Percentiles rank a stretch among this genome's conserved stretches.
Evolutionary conservation across 30 jellyfish, hydroid and myxozoan species (phyloP).

Genomic region (Mastigias papua): DNA sequence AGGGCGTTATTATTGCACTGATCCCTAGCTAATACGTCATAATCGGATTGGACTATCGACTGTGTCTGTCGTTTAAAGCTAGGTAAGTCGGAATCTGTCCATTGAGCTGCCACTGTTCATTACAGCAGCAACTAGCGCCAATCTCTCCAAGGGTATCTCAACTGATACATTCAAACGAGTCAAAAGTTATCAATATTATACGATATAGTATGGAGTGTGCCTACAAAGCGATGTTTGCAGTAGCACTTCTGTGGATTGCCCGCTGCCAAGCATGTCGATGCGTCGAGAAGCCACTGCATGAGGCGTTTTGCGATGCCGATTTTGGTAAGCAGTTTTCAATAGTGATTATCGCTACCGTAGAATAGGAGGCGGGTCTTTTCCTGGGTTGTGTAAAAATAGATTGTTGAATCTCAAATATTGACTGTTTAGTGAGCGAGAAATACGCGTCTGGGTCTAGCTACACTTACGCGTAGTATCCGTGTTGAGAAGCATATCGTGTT

Average conservation of each 20-base stretch:
- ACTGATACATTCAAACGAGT: neutral
- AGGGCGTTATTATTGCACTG: slow-evolving; percentile 73
- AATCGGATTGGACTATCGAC: slow-evolving; percentile 77
- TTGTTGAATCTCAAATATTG: no score
- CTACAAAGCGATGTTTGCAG: slow-evolving; percentile 12
- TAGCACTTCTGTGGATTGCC: slow-evolving; percentile 32
- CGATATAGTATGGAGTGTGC: slow-evolving; percentile 26
- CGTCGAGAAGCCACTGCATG: slow-evolving; percentile 88
- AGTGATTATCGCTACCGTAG: no score
- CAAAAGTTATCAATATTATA: neutral
- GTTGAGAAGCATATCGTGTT: no score
- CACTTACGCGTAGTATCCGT: no score
- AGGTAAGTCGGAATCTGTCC: slow-evolving; percentile 39
- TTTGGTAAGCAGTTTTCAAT: slow-evolving; percentile 78
- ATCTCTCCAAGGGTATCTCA: neutral
- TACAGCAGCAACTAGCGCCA: slow-evolving; percentile 23
- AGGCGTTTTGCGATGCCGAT: slow-evolving; percentile 96
- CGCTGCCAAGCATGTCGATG: slow-evolving; percentile 80
- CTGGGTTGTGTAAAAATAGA: no score
- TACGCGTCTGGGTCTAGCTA: no score
- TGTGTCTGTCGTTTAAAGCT: slow-evolving; percentile 67
- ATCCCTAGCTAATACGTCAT: slow-evolving; percentile 68
- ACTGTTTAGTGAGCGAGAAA: no score
- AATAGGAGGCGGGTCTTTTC: no score
- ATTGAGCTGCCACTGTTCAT: slow-evolving; percentile 16